Conservation (phyloP, 2,888 invertebrate species). For the Thelaira solivaga region DNA sequence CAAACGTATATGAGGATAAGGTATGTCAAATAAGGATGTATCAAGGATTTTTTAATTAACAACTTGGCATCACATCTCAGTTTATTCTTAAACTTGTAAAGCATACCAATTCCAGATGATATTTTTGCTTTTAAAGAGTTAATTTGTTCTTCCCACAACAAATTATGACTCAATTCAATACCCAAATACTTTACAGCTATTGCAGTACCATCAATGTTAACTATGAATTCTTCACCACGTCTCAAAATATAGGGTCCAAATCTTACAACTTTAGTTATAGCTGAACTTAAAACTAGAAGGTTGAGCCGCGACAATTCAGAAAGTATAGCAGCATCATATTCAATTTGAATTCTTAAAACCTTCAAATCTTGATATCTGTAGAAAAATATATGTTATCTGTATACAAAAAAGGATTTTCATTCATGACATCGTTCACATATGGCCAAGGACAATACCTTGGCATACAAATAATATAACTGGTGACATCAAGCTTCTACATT, state of each 20-base stretch:
- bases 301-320: not conserved
- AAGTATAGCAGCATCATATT: not conserved
- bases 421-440: no score
- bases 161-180: not conserved
- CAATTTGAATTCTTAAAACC: not conserved
- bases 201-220: not conserved
- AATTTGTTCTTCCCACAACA: not conserved
- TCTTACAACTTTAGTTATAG: not conserved
- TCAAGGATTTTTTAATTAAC: not conserved
- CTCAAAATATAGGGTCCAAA: not conserved
- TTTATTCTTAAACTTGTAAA: not conserved
- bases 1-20: not conserved
- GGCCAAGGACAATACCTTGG: no score
- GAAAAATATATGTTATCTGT: no score
- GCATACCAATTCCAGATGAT: not conserved
- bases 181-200: not conserved
- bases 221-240: not conserved
- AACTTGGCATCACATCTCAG: not conserved
- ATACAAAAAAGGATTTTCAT: no score
- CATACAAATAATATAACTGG: no score
- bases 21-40: not conserved
- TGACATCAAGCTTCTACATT: no score
- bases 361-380: not conserved
- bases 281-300: not conserved
- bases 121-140: not conserved